These are phyloP conservation scores for Parnassius mnemosyne DNA, from an alignment of 2,888 invertebrate genomes.

Conservation along the genomic window DNA sequence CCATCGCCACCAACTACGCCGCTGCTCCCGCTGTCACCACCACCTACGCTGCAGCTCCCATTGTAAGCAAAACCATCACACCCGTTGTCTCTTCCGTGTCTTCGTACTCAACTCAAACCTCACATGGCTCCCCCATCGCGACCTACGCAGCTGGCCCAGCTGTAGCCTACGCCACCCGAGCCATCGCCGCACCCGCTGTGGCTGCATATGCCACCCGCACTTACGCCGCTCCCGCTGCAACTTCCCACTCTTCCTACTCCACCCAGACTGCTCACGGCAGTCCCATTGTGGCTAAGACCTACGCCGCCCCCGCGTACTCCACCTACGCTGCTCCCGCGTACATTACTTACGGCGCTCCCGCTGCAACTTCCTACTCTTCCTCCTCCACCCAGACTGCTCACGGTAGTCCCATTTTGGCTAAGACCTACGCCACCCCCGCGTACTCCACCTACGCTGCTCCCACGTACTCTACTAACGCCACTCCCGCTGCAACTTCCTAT, in stretches of 20 bases:
- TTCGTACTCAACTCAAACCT: slow-evolving; percentile 41
- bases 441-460: no score
- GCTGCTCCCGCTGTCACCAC: slow-evolving; percentile 29
- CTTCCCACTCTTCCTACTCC: slow-evolving; percentile 42
- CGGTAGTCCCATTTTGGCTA: slow-evolving; percentile 27
- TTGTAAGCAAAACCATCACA: slow-evolving; percentile 48
- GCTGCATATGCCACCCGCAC: slow-evolving; percentile 56
- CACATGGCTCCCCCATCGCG: slow-evolving; percentile 40
- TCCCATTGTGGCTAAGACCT: slow-evolving; percentile 44
- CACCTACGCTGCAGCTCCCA: slow-evolving; percentile 53
- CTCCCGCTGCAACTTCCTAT: slow-evolving; percentile 41
- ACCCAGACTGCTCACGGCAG: slow-evolving; percentile 41
- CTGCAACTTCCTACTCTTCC: slow-evolving; percentile 37
- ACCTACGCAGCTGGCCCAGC: slow-evolving; percentile 31
- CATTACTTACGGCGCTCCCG: slow-evolving; percentile 41
- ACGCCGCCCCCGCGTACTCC: slow-evolving; percentile 28
- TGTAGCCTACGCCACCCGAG: slow-evolving; percentile 27
- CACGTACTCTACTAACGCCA: slow-evolving; percentile 43
- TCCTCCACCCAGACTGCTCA: slow-evolving; percentile 32
- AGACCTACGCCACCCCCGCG: no score
- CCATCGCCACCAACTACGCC: slow-evolving; percentile 45
- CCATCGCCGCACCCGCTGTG: slow-evolving; percentile 43
- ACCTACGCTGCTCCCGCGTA: slow-evolving; percentile 35
- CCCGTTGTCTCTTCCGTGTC: slow-evolving; percentile 40
- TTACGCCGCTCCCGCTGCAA: slow-evolving; percentile 34